These are phyloP conservation scores for Pseudomyrmex cubaensis DNA, from an alignment of 1,140 invertebrate species.

Conservation along the genomic window DNA sequence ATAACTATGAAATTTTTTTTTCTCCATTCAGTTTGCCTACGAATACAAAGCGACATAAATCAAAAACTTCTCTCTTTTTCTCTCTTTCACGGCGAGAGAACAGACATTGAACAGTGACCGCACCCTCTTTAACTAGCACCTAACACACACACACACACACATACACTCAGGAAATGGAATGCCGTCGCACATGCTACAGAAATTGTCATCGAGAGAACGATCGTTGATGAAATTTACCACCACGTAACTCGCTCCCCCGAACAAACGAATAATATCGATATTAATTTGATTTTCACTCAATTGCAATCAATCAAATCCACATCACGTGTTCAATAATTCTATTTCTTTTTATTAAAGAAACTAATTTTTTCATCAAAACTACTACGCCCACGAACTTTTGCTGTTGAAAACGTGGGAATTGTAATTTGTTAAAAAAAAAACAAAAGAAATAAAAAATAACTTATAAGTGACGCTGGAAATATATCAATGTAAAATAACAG, in stretches of 20 bases:
- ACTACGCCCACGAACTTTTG: not conserved
- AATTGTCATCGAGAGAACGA: slow-evolving; percentile 43
- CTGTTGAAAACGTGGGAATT: not conserved
- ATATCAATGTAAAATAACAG: not conserved
- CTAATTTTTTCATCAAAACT: too few species aligned
- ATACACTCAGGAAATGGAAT: slow-evolving; percentile 15
- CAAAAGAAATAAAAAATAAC: too few species aligned
- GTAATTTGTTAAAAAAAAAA: not conserved
- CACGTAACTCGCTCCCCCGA: slow-evolving; percentile 8
- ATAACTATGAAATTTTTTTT: not conserved
- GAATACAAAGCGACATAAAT: slow-evolving; percentile 62
- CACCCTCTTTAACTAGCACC: slow-evolving; percentile 54
- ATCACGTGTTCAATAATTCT: not conserved
- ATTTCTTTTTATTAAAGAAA: too few species aligned
- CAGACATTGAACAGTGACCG: slow-evolving; percentile 45
- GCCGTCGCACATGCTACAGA: slow-evolving; percentile 7
- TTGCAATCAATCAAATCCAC: slow-evolving; percentile 24
- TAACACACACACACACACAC: slow-evolving; percentile 10
- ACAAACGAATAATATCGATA: slow-evolving; percentile 43
- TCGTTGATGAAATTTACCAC: slow-evolving; percentile 52
- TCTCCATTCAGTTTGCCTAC: slow-evolving; percentile 66
- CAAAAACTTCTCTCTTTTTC: slow-evolving; percentile 20
- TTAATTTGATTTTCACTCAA: slow-evolving; percentile 43
- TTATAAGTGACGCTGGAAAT: not conserved
- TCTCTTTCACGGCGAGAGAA: slow-evolving; percentile 25